Base-by-base conservation (phyloP, 2,113 vertebrate species). In the Speoplatyrhinus poulsoni region DNA sequence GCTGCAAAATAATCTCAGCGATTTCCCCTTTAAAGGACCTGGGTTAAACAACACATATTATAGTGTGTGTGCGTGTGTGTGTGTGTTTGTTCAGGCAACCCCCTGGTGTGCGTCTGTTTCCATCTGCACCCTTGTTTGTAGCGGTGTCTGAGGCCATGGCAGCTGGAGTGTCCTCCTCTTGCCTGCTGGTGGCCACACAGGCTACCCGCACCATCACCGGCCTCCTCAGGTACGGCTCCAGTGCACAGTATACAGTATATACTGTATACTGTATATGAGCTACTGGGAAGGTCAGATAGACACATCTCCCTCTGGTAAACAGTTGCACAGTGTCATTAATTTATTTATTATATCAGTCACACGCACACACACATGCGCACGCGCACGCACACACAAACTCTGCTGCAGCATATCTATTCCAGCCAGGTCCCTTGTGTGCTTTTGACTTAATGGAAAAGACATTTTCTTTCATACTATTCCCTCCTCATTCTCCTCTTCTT, bases 61-160 rank as follows among this genome's bases (percentile, higher is more conserved):
- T 19, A 12, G 16, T 60, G 26, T n/a, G 15, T 36, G 10, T 50
- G 10, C 19, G 26, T 19, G 16, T 17, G 50, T 67, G 62, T 65
- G 15, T 65, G 46, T 77, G 26, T 15, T 10, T 65, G 4, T 60
- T 6, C 80, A 98, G 97, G 78, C 97, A 99, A 74, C 96, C 97
- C 0, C 77, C 82, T 46, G 92, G 92, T 70, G 92, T 98, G 56
- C 93, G 89, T 55, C 86, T 99, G 65, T 98, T 98, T 78, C 91
- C 94, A 60, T 95, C 89, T 62, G 78, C 81, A 47, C 72, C 90
- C 41, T 88, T 90, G 4, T 97, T 95, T 77, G 77, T 82, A 65
- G 90, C 91, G 7, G 94, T 94, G 10, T 84, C 92, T 49, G 83
- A 85, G 77, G 92, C 91, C 60, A 84, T 98, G 58, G 72, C 81